phyloP scores from a whole-genome alignment of 2,113 vertebrate species.

The Isichthys henryi region DNA sequence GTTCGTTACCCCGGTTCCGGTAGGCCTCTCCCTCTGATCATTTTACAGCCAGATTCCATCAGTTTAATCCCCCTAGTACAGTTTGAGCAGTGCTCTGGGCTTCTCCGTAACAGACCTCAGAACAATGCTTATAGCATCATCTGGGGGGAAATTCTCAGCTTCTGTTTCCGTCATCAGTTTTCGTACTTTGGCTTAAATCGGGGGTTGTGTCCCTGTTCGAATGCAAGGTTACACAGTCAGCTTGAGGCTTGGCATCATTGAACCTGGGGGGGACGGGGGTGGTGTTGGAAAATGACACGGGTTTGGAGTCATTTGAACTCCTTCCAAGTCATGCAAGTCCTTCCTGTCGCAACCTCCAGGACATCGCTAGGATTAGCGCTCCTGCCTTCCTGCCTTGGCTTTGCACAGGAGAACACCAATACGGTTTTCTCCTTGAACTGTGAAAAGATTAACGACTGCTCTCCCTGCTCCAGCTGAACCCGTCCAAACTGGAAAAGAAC shows the following conservation, averaged over 20 bases:
- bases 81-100: background rate
- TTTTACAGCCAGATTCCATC: background rate
- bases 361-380: background rate
- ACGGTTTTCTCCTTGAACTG: background rate
- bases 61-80: background rate
- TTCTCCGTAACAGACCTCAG: background rate
- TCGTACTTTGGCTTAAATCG: background rate
- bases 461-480: slow-evolving; percentile 72
- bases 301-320: background rate
- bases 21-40: background rate
- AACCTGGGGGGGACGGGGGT: background rate
- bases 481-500: slow-evolving; percentile 97
- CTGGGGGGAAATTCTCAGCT: background rate
- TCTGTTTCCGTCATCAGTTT: background rate
- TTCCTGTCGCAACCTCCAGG: background rate
- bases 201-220: background rate
- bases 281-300: background rate
- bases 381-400: background rate
- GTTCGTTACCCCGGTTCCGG: background rate
- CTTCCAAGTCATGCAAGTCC: background rate
- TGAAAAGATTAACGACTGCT: background rate
- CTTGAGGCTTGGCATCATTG: background rate
- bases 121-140: background rate
- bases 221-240: background rate
- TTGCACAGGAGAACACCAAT: background rate